Evolutionary conservation across 1,140 invertebrate species (phyloP).

Genomic region (Saccostrea cuccullata): DNA sequence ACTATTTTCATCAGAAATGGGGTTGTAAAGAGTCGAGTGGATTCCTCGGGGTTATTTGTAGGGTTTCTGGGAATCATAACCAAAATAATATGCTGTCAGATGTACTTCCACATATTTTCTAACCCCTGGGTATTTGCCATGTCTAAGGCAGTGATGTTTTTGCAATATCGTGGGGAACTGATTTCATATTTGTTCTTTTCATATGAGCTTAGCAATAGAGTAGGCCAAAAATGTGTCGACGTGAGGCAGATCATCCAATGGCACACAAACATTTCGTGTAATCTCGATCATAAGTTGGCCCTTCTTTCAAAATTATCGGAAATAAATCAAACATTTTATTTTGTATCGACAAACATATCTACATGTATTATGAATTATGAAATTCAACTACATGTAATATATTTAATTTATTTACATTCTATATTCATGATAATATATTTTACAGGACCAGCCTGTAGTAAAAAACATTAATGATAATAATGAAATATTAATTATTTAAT

Average conservation of each 20-base stretch:
- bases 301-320: too few relatives aligned
- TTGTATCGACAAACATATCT: too few relatives aligned
- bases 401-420: too few relatives aligned
- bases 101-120: slow-evolving; percentile 40
- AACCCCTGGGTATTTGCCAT: slow-evolving; percentile 52
- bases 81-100: slow-evolving; percentile 21
- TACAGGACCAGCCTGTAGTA: too few relatives aligned
- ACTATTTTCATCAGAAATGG: neutral
- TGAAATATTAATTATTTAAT: too few relatives aligned
- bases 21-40: neutral
- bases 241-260: neutral
- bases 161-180: slow-evolving; percentile 42
- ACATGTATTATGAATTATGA: too few relatives aligned
- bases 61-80: slow-evolving; percentile 34
- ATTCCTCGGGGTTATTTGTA: neutral
- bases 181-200: slow-evolving; percentile 13
- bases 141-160: slow-evolving; percentile 40
- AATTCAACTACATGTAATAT: too few relatives aligned
- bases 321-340: too few relatives aligned
- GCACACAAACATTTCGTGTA: too few relatives aligned
- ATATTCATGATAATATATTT: too few relatives aligned
- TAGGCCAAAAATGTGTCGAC: slow-evolving; percentile 46
- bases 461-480: too few relatives aligned
- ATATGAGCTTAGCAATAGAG: slow-evolving; percentile 44
- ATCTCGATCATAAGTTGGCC: too few relatives aligned